Conservation (phyloP, 2,888 invertebrate species). For the Andrena fulva region DNA sequence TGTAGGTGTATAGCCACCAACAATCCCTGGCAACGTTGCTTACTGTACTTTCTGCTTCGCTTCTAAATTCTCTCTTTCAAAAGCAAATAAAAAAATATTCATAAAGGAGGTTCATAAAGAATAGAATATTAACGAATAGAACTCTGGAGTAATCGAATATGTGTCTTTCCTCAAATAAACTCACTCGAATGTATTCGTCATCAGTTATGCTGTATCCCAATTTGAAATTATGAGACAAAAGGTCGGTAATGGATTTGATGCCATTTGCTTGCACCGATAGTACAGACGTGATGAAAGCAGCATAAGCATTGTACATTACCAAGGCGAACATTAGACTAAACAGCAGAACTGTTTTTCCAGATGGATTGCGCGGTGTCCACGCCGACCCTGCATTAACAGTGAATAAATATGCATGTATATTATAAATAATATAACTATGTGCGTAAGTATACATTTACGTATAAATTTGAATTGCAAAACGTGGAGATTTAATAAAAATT, state of each 20-base stretch:
- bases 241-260: constrained; percentile 87
- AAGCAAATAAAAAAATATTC: no score
- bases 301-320: constrained; percentile 88
- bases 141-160: no score
- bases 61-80: no score
- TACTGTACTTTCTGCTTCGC: no score
- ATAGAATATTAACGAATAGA: no score
- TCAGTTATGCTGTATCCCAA: constrained; percentile 88
- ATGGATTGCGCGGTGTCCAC: constrained; percentile 86
- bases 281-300: constrained; percentile 89
- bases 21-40: no score
- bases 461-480: not conserved
- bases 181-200: constrained; percentile 88
- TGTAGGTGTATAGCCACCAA: no score
- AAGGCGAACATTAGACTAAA: constrained; percentile 87
- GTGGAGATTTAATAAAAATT: not conserved
- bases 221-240: constrained; percentile 87
- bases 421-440: no score
- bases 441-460: no score
- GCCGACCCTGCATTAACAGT: constrained; percentile 86
- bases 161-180: constrained; percentile 27
- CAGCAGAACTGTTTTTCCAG: constrained; percentile 87
- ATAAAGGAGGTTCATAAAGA: no score
- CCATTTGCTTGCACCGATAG: constrained; percentile 87
- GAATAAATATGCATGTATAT: not conserved